Base-by-base conservation (phyloP, 2,797 vertebrate species). In the Artibeus jamaicensis region DNA sequence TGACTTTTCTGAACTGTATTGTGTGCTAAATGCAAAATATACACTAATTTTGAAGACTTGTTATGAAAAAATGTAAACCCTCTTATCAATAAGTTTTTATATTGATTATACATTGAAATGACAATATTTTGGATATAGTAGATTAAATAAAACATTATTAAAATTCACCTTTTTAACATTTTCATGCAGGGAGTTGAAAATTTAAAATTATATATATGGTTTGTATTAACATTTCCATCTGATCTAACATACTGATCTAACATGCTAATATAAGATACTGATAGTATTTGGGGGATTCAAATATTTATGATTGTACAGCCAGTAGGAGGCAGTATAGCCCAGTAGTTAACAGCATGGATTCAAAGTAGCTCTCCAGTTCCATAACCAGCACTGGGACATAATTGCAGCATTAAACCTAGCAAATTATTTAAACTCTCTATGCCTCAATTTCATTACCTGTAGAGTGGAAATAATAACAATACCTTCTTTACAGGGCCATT, bases 291-390 rank as follows among this genome's bases (percentile, higher is more conserved):
- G 24, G 6, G 29, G 0, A 67, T 82, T 73, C 77, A 84, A 59
- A 50, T 26, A 48, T 73, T 83, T 73, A 46, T 77, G n/a, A 37
- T 24, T 18, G 0, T 37, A 24, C 22, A 65, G 88, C 97, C 96
- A 97, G 97, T 77, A 67, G 96, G 97, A 98, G 97, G 97, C 96
- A 96, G 94, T 97, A 57, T n/a, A 89, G 91, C 16, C 91, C 79
- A 97, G 71, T 77, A 94, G 94, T 96, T 93, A 92, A 71, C 50
- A 93, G 70, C 14, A 0, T 1, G 4, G n/a, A 70, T 39, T 67
- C 32, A 1, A 6, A 53, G 62, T 89, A 70, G 29, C 4, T 79
- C 42, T 42, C 39, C 0, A 4, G 12, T 46, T 89, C 57, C 53
- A 48, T 15, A 21, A 34, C 68, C 55, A 32, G 73, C 0, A 0